Evolutionary conservation across 2,797 vertebrate species (phyloP).

Genomic region (Dendrocincla fuliginosa): DNA sequence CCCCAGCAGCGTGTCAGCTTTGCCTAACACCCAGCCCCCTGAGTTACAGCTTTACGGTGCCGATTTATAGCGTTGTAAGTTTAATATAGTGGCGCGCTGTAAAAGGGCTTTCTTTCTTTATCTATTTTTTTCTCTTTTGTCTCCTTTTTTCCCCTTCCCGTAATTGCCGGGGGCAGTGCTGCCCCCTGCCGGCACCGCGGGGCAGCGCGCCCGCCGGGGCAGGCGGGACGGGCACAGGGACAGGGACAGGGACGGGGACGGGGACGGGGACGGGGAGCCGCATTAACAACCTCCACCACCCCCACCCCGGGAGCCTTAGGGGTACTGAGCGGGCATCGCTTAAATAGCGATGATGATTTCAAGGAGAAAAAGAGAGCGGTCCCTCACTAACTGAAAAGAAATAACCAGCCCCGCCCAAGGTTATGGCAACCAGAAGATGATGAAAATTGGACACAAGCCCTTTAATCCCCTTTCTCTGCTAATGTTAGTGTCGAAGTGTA

Average conservation of each 20-base stretch:
- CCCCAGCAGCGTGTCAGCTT: not conserved
- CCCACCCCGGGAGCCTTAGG: rapidly evolving
- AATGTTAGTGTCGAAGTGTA: rapidly evolving
- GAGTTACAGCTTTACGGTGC: conserved; percentile 44
- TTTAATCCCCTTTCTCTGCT: not conserved
- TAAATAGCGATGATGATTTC: rapidly evolving
- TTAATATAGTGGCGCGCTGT: conserved; percentile 47
- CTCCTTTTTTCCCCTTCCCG: too few species aligned
- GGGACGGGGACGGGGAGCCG: too few species aligned
- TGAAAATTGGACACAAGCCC: rapidly evolving
- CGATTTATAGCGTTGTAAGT: conserved; percentile 50
- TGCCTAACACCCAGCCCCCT: conserved; percentile 11
- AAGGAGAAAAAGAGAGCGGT: rapidly evolving
- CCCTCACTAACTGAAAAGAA: too few species aligned
- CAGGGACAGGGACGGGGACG: too few species aligned
- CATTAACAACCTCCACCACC: rapidly evolving
- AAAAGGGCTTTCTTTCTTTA: not conserved
- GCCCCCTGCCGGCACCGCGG: not conserved
- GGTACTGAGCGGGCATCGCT: rapidly evolving
- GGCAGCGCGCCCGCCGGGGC: not conserved
- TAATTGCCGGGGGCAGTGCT: not conserved
- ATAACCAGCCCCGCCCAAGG: not conserved
- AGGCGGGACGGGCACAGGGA: too few species aligned
- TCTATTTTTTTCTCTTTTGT: not conserved
- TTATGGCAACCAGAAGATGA: not conserved